Evolutionary conservation across 2,797 vertebrate species (phyloP).

Genomic region (Platyrinchus mystaceus): DNA sequence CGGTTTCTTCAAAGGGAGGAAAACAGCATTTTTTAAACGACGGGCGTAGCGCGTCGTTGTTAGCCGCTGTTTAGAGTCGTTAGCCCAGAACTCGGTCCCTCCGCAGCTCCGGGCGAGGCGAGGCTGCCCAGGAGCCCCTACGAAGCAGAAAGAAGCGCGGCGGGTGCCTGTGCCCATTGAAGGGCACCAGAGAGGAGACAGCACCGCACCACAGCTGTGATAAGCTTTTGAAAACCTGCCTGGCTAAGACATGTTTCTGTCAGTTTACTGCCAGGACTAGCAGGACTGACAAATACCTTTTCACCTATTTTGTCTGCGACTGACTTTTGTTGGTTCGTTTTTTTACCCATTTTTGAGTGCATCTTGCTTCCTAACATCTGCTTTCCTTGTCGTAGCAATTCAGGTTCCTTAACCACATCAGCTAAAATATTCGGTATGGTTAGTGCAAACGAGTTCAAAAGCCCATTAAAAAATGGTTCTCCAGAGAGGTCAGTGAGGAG

Average conservation of each 20-base stretch:
- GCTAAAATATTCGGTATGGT: not conserved
- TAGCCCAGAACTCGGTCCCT: not conserved
- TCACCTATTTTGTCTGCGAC: not conserved
- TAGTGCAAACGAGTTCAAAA: not conserved
- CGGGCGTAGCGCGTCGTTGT: rapidly evolving
- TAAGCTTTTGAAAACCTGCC: not conserved
- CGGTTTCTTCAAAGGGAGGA: rapidly evolving
- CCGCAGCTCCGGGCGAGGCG: too few relatives aligned
- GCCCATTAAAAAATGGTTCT: not conserved
- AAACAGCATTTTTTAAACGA: rapidly evolving
- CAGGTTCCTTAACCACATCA: not conserved
- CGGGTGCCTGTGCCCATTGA: rapidly evolving
- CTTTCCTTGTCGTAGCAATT: not conserved
- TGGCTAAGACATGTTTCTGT: rapidly evolving
- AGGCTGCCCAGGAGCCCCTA: too few relatives aligned
- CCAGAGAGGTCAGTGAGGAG: not conserved
- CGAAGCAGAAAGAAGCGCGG: rapidly evolving
- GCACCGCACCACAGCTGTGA: rapidly evolving
- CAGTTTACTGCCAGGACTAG: not conserved
- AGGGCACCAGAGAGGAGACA: too few relatives aligned
- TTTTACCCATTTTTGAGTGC: not conserved
- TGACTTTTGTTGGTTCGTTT: not conserved
- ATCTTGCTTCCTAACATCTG: not conserved
- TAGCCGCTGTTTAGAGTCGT: rapidly evolving
- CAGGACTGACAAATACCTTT: not conserved